phyloP scores from a whole-genome alignment of 2,797 vertebrate genomes.

The Varecia variegata region DNA sequence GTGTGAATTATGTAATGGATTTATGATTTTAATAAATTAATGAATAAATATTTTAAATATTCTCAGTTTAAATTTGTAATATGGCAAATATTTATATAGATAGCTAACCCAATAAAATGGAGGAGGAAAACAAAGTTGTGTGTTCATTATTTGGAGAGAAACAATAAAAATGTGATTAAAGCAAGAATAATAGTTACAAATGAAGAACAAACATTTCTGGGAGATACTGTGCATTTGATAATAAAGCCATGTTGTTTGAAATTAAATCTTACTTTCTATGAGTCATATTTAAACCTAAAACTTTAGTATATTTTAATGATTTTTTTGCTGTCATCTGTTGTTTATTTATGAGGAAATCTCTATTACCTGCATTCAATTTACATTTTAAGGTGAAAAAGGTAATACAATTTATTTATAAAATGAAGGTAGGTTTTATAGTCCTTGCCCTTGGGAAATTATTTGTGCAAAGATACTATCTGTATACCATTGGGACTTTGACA shows the following conservation, averaged over 20 bases:
- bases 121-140: not conserved
- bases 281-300: not conserved
- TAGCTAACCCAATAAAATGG: not conserved
- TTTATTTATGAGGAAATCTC: not conserved
- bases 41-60: not conserved
- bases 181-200: not conserved
- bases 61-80: not conserved
- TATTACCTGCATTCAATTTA: not conserved
- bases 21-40: not conserved
- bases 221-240: not conserved
- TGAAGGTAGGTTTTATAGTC: not conserved
- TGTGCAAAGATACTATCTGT: not conserved
- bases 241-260: not conserved
- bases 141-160: constrained; percentile 1
- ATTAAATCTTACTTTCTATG: not conserved
- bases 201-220: not conserved
- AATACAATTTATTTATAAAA: constrained; percentile 13
- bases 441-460: constrained; percentile 13
- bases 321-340: not conserved
- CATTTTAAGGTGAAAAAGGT: not conserved
- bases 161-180: constrained; percentile 14
- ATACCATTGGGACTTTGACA: not conserved
- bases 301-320: not conserved
- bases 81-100: not conserved
- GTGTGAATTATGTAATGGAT: not conserved